Evolutionary conservation across 1,140 invertebrate genomes (phyloP).

Genomic region (Zaprionus africanus): DNA sequence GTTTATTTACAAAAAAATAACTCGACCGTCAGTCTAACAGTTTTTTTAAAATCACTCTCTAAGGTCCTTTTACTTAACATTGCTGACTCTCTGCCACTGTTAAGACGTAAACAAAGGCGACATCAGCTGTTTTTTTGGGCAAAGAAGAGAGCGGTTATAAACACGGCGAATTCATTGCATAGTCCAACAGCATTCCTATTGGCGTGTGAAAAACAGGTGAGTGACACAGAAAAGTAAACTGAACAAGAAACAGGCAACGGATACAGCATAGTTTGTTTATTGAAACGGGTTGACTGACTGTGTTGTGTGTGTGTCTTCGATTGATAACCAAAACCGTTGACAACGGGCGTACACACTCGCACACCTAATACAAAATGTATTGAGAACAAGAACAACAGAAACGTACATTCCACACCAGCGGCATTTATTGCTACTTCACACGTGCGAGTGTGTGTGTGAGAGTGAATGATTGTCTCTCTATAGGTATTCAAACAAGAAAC

Average conservation of each 20-base stretch:
- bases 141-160: constrained; percentile 3
- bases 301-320: constrained; percentile 20
- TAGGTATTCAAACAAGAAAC: constrained; percentile 74
- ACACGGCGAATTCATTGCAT: constrained; percentile 37
- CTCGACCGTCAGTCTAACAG: not conserved
- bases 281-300: constrained; percentile 16
- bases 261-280: constrained; percentile 43
- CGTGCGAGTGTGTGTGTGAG: constrained; percentile 29
- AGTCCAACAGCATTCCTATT: constrained; percentile 25
- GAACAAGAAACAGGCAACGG: constrained; percentile 52
- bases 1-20: not conserved
- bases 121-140: constrained; percentile 28
- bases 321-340: constrained; percentile 74
- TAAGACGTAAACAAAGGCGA: constrained; percentile 39
- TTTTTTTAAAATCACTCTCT: not conserved
- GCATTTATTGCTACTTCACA: constrained; percentile 30
- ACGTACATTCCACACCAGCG: constrained; percentile 54
- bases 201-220: constrained; percentile 73
- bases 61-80: constrained; percentile 19
- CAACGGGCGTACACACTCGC: constrained; percentile 38
- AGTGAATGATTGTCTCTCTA: constrained; percentile 18
- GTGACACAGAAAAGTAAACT: constrained; percentile 71
- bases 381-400: constrained; percentile 59
- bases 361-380: constrained; percentile 66
- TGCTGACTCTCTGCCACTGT: constrained; percentile 14